Base-by-base conservation (phyloP, 2,888 invertebrate species). In the Laspeyria flexula region DNA sequence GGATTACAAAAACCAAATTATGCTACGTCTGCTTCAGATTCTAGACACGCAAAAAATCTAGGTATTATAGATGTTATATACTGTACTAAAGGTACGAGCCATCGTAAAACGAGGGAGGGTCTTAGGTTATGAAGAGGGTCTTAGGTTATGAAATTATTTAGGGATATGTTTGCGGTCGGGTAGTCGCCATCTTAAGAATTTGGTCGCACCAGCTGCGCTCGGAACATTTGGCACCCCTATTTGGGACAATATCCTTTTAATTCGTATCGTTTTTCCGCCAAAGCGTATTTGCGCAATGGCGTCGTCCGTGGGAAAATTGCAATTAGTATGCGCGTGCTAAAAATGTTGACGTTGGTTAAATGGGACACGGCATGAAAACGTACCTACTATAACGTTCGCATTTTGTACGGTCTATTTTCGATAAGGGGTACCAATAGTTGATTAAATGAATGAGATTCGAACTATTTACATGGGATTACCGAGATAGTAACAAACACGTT, bases 71-170 rank as follows among this genome's bases (percentile, higher is more conserved):
- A n/a, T n/a, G n/a, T n/a, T n/a, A n/a, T n/a, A n/a, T n/a, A n/a
- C n/a, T n/a, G n/a, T n/a, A n/a, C n/a, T n/a, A n/a, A n/a, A n/a
- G n/a, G n/a, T n/a, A n/a, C 60, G 63, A 63, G 51, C 50, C 54
- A 60, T 65, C 64, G 57, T 63, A 63, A 63, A 63, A 60, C 60
- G 25, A 25, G 25, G 7, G 18, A 60, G 52, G 56, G 51, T 42
- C 43, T n/a, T n/a, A n/a, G n/a, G n/a, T n/a, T n/a, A n/a, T n/a
- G n/a, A n/a, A n/a, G n/a, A 21, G 43, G 43, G 41, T 42, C 25
- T 45, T 38, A 53, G 55, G 55, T 64, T 58, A 65, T 64, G 48
- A 55, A 53, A 64, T 63, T 53, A 65, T 65, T 65, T 52, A 63
- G 45, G 52, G 34, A 48, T 50, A 43, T 56, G 55, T 60, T 60